Percentiles rank a stretch among this genome's conserved stretches.
Evolutionary conservation across 2,113 vertebrate species (phyloP).

Genomic region (Stigmatopora nigra): DNA sequence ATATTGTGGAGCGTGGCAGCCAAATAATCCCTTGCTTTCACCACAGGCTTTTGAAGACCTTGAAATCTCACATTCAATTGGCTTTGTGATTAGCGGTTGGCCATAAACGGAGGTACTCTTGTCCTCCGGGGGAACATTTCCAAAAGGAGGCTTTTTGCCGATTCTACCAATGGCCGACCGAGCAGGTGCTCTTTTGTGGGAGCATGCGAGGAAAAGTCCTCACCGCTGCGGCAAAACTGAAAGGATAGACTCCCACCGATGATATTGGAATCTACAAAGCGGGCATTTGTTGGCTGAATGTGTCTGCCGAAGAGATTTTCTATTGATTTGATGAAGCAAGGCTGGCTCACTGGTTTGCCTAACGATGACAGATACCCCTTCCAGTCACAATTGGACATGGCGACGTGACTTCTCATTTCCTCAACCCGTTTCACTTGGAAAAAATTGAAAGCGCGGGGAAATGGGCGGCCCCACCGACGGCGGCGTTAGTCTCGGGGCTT

Average conservation of each 20-base stretch:
- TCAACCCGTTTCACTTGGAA: not conserved
- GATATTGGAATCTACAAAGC: slow-evolving; percentile 8
- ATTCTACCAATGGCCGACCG: slow-evolving; percentile 31
- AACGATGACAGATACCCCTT: too few species aligned
- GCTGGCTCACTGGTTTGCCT: too few species aligned
- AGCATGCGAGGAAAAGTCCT: slow-evolving; percentile 23
- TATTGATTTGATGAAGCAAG: too few species aligned
- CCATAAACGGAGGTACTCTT: slow-evolving; percentile 7
- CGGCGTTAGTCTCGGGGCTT: slow-evolving; percentile 44
- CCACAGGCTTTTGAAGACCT: slow-evolving; percentile 5
- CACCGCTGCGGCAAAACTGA: slow-evolving; percentile 19
- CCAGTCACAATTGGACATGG: too few species aligned
- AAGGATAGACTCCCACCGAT: slow-evolving; percentile 16
- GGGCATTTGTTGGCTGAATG: not conserved
- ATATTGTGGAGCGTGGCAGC: slow-evolving; percentile 18
- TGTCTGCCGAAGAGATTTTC: not conserved
- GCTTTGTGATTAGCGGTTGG: slow-evolving; percentile 25
- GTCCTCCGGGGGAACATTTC: slow-evolving; percentile 9
- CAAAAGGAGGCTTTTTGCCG: slow-evolving; percentile 26
- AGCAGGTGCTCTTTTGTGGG: slow-evolving; percentile 47
- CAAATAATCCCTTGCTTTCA: slow-evolving; percentile 9
- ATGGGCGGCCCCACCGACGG: slow-evolving; percentile 29
- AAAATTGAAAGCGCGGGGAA: slow-evolving; percentile 23
- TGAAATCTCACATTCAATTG: slow-evolving; percentile 20
- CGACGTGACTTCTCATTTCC: not conserved